Percentiles rank a stretch among this genome's conserved stretches.
Evolutionary conservation across 1,140 invertebrate species (phyloP).

Genomic region (Brevipalpus yothersi): DNA sequence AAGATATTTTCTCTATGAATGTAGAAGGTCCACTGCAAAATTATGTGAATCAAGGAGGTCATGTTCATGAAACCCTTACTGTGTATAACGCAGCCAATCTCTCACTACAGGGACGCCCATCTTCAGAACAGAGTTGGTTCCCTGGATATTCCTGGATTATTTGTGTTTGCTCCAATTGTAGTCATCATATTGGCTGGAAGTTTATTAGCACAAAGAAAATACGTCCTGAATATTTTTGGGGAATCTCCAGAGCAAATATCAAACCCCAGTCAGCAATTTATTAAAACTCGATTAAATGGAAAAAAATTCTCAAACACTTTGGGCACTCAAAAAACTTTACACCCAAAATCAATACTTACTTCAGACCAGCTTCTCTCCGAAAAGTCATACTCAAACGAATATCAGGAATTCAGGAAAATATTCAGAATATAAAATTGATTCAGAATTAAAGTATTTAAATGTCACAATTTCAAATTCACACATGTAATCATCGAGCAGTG

Average conservation of each 20-base stretch:
- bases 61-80: slow-evolving; percentile 56
- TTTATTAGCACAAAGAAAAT: slow-evolving; percentile 37
- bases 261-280: background rate
- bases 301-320: too few species aligned
- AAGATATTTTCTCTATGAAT: slow-evolving; percentile 44
- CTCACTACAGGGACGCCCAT: slow-evolving; percentile 28
- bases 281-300: too few species aligned
- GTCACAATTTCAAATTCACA: too few species aligned
- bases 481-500: too few species aligned
- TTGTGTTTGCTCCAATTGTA: slow-evolving; percentile 35
- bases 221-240: slow-evolving; percentile 41
- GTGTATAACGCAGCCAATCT: slow-evolving; percentile 30
- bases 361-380: too few species aligned
- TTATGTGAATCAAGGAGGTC: slow-evolving; percentile 54
- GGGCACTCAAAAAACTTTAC: too few species aligned
- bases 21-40: slow-evolving; percentile 49
- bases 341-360: too few species aligned
- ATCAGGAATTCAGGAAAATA: too few species aligned
- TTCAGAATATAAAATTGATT: too few species aligned
- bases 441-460: too few species aligned
- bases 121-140: slow-evolving; percentile 53
- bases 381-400: too few species aligned
- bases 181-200: slow-evolving; percentile 47
- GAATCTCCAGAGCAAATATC: slow-evolving; percentile 14
- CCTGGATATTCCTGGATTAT: slow-evolving; percentile 65